Conservation (phyloP, 2,113 vertebrate species). For the Ondatra zibethicus region DNA sequence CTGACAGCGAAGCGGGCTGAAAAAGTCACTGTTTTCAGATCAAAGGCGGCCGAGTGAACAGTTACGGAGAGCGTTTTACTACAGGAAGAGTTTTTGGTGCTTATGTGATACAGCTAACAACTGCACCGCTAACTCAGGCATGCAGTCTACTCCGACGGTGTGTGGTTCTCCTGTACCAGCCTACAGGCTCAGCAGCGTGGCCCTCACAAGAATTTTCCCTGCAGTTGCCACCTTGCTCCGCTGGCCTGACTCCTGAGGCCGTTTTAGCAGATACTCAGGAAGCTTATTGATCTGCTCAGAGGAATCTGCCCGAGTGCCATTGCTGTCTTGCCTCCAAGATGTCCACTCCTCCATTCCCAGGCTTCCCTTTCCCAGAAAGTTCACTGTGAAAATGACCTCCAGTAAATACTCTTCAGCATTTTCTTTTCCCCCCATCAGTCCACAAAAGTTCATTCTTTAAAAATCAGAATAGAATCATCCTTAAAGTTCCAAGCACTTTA, state of each 20-base stretch:
- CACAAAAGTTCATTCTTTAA: constrained; percentile 27
- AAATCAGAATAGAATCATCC: constrained; percentile 48
- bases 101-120: not conserved
- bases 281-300: constrained; percentile 61
- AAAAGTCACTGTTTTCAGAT: constrained; percentile 8
- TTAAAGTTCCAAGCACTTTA: constrained; percentile 3
- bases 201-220: not conserved
- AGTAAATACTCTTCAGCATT: constrained; percentile 44
- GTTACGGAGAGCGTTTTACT: not conserved
- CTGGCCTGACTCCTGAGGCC: constrained; percentile 27
- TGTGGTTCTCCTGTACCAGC: not conserved
- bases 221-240: constrained; percentile 13
- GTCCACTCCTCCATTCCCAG: constrained; percentile 64
- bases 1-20: not conserved
- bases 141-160: not conserved
- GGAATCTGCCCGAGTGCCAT: constrained; percentile 8
- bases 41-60: not conserved
- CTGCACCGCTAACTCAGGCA: not conserved
- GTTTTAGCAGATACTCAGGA: constrained; percentile 51
- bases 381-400: constrained; percentile 59
- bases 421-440: not conserved
- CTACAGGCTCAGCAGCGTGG: not conserved
- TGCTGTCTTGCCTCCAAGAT: constrained; percentile 52
- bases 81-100: not conserved
- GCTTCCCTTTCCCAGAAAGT: constrained; percentile 46